These are phyloP conservation scores for Lagenorhynchus albirostris DNA, from an alignment of 2,113 vertebrate genomes.

Conservation along the genomic window DNA sequence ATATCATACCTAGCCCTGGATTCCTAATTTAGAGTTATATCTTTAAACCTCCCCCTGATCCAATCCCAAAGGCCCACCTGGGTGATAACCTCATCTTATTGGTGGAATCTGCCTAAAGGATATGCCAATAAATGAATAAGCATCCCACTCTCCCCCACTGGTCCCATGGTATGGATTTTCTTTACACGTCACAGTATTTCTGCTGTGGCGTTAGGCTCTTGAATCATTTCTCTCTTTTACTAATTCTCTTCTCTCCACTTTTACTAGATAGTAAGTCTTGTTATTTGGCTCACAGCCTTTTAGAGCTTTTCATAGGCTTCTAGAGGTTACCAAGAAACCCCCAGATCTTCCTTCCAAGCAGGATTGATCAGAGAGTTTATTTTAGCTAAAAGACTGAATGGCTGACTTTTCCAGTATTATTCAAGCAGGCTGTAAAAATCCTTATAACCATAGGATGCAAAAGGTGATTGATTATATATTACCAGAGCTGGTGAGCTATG, in stretches of 20 bases:
- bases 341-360: background rate
- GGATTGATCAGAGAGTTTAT: background rate
- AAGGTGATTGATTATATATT: background rate
- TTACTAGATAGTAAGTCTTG: background rate
- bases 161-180: background rate
- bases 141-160: fast-evolving
- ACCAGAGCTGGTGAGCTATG: background rate
- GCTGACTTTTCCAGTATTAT: background rate
- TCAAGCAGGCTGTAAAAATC: background rate
- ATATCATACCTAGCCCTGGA: background rate
- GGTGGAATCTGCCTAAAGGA: background rate
- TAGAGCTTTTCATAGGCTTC: background rate
- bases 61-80: background rate
- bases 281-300: background rate
- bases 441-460: background rate
- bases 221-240: background rate
- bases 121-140: background rate
- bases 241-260: background rate
- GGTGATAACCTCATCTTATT: background rate
- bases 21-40: background rate
- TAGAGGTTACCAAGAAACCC: background rate
- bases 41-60: background rate
- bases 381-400: background rate
- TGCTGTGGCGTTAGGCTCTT: background rate
- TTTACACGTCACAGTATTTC: background rate